These are phyloP conservation scores for Spodoptera frugiperda DNA, from an alignment of 1,140 invertebrate species.

Conservation along the genomic window DNA sequence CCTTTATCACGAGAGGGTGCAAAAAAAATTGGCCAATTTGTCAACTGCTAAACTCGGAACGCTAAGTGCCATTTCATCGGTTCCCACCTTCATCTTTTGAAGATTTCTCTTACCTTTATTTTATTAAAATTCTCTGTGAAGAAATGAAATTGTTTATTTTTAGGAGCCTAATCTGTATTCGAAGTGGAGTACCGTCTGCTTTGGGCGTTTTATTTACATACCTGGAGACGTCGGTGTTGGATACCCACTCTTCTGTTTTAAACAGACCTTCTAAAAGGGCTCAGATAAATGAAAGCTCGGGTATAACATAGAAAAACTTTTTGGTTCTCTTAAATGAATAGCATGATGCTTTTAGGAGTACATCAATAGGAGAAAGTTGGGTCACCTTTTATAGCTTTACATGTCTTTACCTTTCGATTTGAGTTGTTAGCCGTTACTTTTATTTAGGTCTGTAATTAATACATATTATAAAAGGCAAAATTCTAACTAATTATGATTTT, in stretches of 20 bases:
- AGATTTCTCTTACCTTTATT: slow-evolving; percentile 52
- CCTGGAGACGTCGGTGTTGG: slow-evolving; percentile 6
- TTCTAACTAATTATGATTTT: too few relatives aligned
- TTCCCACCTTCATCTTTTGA: slow-evolving; percentile 60
- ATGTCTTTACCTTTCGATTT: not conserved
- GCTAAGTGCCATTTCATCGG: slow-evolving; percentile 74
- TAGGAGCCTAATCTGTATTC: slow-evolving; percentile 48
- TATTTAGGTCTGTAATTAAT: too few relatives aligned
- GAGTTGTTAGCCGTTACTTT: too few relatives aligned
- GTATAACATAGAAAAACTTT: not conserved
- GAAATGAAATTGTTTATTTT: slow-evolving; percentile 52
- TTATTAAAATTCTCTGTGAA: slow-evolving; percentile 56
- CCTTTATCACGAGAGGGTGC: slow-evolving; percentile 61
- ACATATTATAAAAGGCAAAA: too few relatives aligned
- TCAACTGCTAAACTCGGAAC: slow-evolving; percentile 66
- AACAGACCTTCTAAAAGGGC: slow-evolving; percentile 9
- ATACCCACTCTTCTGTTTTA: slow-evolving; percentile 25
- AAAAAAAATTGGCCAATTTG: slow-evolving; percentile 76
- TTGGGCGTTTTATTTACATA: slow-evolving; percentile 46
- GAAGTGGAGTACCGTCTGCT: slow-evolving; percentile 35
- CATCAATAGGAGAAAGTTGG: not conserved
- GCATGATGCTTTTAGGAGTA: not conserved
- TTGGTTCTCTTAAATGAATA: not conserved
- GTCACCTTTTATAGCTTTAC: not conserved
- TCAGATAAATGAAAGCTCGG: not conserved